A percentile compares a stretch with the other conserved stretches of the same genome.
Evolutionary conservation across 2,113 vertebrate genomes (phyloP).

Genomic region (Sminthopsis crassicaudata): DNA sequence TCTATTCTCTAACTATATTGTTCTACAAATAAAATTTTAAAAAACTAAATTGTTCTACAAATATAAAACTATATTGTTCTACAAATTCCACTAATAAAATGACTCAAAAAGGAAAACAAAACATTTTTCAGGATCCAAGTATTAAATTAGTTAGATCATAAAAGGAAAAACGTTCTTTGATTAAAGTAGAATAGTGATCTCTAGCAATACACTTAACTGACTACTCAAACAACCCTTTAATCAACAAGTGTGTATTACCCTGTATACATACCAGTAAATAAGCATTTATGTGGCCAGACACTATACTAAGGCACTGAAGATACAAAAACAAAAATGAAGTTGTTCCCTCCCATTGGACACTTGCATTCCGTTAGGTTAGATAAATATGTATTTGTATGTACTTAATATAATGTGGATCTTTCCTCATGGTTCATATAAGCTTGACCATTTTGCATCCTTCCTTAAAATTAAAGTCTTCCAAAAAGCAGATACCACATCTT

Average conservation of each 20-base stretch:
- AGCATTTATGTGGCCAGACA: not conserved
- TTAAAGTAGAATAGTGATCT: not conserved
- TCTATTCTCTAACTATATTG: not conserved
- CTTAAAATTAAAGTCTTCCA: not conserved
- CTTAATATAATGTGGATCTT: not conserved
- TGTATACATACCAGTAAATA: not conserved
- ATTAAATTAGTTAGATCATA: not conserved
- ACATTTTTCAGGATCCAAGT: not conserved
- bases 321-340: not conserved
- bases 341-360: not conserved
- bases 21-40: not conserved
- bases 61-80: not conserved
- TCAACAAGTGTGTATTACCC: not conserved
- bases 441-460: not conserved
- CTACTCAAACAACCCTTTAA: not conserved
- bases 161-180: not conserved
- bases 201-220: not conserved
- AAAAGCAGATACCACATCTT: not conserved
- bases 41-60: not conserved
- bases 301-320: not conserved
- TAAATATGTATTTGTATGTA: not conserved
- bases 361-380: not conserved
- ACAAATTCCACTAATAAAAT: not conserved
- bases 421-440: not conserved
- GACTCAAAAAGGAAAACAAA: not conserved